A percentile compares a stretch with the other conserved stretches of the same genome.
Evolutionary conservation across 2,888 invertebrate genomes (phyloP).

Genomic region (Dinocampus coccinellae): DNA sequence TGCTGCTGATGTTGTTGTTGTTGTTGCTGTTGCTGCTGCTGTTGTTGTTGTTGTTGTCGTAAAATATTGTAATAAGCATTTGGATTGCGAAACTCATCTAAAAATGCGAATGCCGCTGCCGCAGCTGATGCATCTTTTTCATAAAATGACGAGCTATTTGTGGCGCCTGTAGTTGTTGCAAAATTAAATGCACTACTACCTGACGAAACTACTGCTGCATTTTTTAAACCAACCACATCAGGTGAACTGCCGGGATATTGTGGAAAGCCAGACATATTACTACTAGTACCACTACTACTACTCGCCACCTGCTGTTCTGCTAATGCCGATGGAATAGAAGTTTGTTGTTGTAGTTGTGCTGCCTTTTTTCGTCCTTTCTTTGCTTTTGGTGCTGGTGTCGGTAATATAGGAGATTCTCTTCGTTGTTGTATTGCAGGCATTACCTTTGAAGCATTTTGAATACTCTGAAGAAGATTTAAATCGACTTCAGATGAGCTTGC

Average conservation of each 20-base stretch:
- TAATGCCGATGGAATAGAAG: constrained; percentile 21
- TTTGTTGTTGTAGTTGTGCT: constrained; percentile 53
- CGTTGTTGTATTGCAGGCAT: constrained; percentile 51
- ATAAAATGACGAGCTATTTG: constrained; percentile 61
- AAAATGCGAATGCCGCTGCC: constrained; percentile 63
- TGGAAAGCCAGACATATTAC: constrained; percentile 56
- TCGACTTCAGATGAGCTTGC: constrained; percentile 58
- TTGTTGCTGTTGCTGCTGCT: constrained; percentile 52
- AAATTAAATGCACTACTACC: constrained; percentile 87
- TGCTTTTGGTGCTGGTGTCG: constrained; percentile 47
- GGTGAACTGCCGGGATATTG: constrained; percentile 56
- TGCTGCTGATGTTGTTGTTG: constrained; percentile 48
- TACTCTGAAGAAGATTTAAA: constrained; percentile 61
- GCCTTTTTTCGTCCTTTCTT: constrained; percentile 51
- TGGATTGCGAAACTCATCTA: constrained; percentile 66
- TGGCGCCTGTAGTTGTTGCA: constrained; percentile 74
- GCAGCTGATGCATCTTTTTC: constrained; percentile 64
- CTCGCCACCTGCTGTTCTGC: constrained; percentile 49
- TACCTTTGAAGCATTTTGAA: constrained; percentile 59
- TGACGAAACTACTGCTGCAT: constrained; percentile 78
- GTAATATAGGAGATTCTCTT: not conserved
- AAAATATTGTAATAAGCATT: constrained; percentile 65
- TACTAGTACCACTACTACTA: no score
- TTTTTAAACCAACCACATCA: constrained; percentile 75
- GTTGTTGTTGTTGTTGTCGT: constrained; percentile 54